A percentile compares a stretch with the other conserved stretches of the same genome.
phyloP scores from a whole-genome alignment of 2,797 vertebrate species.

The Chelon labrosus region DNA sequence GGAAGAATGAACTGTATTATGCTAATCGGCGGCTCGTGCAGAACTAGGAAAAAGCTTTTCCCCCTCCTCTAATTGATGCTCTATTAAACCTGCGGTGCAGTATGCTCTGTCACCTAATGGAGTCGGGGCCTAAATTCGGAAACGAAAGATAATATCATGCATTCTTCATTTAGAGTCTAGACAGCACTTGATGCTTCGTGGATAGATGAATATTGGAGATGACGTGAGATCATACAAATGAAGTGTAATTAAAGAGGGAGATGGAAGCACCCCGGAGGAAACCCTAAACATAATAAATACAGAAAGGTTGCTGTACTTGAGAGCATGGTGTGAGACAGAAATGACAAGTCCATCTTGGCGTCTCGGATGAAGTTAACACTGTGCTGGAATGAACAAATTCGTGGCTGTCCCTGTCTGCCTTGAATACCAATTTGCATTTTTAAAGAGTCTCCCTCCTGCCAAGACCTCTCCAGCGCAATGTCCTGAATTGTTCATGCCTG shows the following conservation, averaged over 20 bases:
- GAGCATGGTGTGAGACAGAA: slow-evolving; percentile 54
- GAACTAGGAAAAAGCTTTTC: slow-evolving; percentile 54
- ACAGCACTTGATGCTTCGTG: slow-evolving; percentile 62
- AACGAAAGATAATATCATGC: slow-evolving; percentile 74
- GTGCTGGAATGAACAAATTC: slow-evolving; percentile 78
- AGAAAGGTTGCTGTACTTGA: slow-evolving; percentile 49
- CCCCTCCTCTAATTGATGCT: slow-evolving; percentile 76
- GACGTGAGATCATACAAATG: slow-evolving; percentile 48
- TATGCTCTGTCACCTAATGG: slow-evolving; percentile 74
- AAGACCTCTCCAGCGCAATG: slow-evolving; percentile 78
- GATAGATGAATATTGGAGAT: slow-evolving; percentile 57
- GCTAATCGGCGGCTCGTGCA: slow-evolving; percentile 64
- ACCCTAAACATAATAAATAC: slow-evolving; percentile 62
- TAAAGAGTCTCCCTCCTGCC: slow-evolving; percentile 80
- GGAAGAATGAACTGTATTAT: slow-evolving; percentile 68
- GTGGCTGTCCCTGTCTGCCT: slow-evolving; percentile 79
- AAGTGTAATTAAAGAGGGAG: slow-evolving; percentile 62
- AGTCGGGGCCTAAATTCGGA: slow-evolving; percentile 63
- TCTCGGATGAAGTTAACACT: slow-evolving; percentile 79
- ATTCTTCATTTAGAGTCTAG: slow-evolving; percentile 67
- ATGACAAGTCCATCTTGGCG: slow-evolving; percentile 69
- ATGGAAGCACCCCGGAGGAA: slow-evolving; percentile 54
- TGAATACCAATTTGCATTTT: slow-evolving; percentile 87
- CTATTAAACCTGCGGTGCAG: slow-evolving; percentile 68
- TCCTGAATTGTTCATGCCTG: slow-evolving; percentile 84